Evolutionary conservation across 2,113 vertebrate genomes (phyloP).

Genomic region (Microtus montanus): DNA sequence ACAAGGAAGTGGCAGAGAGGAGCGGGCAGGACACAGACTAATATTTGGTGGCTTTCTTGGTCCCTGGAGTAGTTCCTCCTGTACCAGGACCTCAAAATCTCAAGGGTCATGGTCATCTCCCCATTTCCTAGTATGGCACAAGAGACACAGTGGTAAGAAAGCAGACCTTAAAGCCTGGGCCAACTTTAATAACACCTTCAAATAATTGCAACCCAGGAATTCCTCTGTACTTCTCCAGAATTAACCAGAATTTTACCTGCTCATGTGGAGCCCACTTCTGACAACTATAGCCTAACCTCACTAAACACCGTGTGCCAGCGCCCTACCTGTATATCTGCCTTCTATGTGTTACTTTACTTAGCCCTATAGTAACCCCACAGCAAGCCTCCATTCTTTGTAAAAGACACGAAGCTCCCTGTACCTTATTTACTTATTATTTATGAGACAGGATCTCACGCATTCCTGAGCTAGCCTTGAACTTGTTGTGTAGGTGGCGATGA

Average conservation of each 20-base stretch:
- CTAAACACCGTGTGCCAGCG: not conserved
- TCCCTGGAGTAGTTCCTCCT: not conserved
- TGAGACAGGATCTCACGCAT: not conserved
- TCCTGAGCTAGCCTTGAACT: too few relatives aligned
- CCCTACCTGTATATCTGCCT: too few relatives aligned
- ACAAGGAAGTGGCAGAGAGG: fast-evolving
- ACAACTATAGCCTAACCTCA: not conserved
- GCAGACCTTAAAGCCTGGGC: not conserved
- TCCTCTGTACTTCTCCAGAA: not conserved
- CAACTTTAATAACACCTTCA: not conserved
- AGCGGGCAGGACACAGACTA: not conserved
- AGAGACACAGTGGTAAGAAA: not conserved
- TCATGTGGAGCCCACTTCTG: not conserved
- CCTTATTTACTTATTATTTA: not conserved
- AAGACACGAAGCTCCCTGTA: not conserved
- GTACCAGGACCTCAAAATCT: not conserved
- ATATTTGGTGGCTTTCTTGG: too few relatives aligned
- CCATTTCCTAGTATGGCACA: not conserved
- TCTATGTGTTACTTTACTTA: not conserved
- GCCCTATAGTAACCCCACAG: not conserved
- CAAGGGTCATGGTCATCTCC: not conserved
- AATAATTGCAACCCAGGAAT: not conserved
- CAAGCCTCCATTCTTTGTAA: not conserved
- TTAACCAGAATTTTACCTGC: not conserved
- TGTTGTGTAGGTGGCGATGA: not conserved